Conservation (phyloP, 2,797 vertebrate species). For the Enteromius unitaeniatus region DNA sequence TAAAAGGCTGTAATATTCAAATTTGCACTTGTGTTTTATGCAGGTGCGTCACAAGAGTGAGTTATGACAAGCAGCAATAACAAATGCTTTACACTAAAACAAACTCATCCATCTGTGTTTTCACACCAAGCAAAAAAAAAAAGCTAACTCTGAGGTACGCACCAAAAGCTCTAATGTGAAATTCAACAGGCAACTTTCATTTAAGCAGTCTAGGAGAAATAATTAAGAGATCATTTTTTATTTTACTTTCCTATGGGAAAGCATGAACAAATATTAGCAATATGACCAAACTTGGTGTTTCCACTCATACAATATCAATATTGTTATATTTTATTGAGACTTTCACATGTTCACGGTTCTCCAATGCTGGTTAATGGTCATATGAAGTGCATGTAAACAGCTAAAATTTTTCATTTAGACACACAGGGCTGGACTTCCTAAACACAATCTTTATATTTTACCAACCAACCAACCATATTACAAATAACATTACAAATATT, state of each 20-base stretch:
- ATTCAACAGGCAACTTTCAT: not conserved
- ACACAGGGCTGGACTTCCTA: not conserved
- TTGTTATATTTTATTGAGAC: not conserved
- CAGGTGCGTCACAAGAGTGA: not conserved
- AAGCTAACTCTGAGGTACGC: not conserved
- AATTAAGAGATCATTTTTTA: not conserved
- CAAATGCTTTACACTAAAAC: not conserved
- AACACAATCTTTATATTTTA: not conserved
- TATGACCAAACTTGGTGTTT: not conserved
- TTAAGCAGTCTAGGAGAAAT: not conserved
- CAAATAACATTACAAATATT: not conserved
- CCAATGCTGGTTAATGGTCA: not conserved
- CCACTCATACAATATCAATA: not conserved
- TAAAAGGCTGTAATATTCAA: not conserved
- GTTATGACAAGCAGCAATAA: not conserved
- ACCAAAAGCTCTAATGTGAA: not conserved
- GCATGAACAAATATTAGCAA: not conserved
- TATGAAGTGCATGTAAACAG: not conserved
- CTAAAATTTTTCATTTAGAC: not conserved
- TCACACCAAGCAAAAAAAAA: not conserved
- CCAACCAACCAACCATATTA: not conserved
- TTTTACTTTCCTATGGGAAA: not conserved
- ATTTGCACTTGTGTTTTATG: not conserved
- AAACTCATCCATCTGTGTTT: not conserved
- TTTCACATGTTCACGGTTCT: not conserved